A percentile compares a stretch with the other conserved stretches of the same genome.
Evolutionary conservation across 2,888 invertebrate genomes (phyloP).

Genomic region (Lycaena phlaeas): DNA sequence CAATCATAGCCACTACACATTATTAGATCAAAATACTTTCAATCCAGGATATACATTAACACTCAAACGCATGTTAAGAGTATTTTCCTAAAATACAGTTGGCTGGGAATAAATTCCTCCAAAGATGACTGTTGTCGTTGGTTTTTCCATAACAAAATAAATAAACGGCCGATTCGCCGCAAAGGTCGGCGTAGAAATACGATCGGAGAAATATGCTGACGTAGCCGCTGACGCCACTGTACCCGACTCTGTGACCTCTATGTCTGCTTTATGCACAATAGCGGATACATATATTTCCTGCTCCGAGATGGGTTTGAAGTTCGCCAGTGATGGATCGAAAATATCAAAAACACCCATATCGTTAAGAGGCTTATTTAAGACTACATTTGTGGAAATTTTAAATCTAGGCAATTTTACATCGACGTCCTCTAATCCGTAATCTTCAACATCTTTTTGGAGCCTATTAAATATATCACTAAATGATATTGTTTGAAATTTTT

Average conservation of each 20-base stretch:
- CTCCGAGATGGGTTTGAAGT: constrained; percentile 69
- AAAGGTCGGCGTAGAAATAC: constrained; percentile 74
- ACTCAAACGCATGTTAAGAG: background rate
- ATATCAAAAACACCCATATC: constrained; percentile 78
- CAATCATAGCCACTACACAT: no score
- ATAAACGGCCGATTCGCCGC: constrained; percentile 77
- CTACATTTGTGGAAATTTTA: constrained; percentile 73
- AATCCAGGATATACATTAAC: no score
- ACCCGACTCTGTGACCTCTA: constrained; percentile 83
- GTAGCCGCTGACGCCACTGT: constrained; percentile 79
- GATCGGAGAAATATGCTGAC: constrained; percentile 58
- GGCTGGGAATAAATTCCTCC: constrained; percentile 73
- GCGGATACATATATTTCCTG: constrained; percentile 73
- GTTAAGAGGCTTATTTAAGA: constrained; percentile 69
- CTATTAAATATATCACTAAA: constrained; percentile 63
- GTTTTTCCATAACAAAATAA: constrained; percentile 78
- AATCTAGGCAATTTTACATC: constrained; percentile 78
- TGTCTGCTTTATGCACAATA: constrained; percentile 80
- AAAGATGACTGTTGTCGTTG: constrained; percentile 75
- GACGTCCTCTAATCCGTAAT: constrained; percentile 73
- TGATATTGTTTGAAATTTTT: constrained; percentile 53
- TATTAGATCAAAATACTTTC: no score
- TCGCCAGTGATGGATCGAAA: constrained; percentile 71
- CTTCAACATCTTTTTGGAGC: constrained; percentile 53
- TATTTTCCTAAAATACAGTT: constrained; percentile 34